Evolutionary conservation across 1,140 invertebrate genomes (phyloP).

Genomic region (Philopotamus ludificatus): DNA sequence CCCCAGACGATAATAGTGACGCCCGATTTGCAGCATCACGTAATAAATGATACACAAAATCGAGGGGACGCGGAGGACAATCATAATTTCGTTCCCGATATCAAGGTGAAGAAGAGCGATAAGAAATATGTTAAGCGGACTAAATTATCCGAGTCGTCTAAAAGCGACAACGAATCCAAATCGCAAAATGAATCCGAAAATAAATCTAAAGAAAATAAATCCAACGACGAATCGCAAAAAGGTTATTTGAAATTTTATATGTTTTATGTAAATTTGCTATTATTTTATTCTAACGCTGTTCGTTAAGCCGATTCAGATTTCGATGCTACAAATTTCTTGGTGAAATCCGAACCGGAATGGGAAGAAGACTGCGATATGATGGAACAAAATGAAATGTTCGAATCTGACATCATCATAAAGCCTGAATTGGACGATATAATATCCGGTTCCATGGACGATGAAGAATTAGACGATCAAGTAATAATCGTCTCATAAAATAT

Average conservation of each 20-base stretch:
- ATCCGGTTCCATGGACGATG: constrained; percentile 52
- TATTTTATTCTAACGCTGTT: constrained; percentile 5
- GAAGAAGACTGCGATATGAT: constrained; percentile 56
- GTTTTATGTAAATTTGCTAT: not conserved
- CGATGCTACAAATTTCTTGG: constrained; percentile 48
- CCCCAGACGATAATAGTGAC: constrained; percentile 53
- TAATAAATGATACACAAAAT: constrained; percentile 16
- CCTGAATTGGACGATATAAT: constrained; percentile 52
- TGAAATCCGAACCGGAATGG: constrained; percentile 72
- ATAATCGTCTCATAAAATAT: too few relatives aligned
- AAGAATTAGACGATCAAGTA: constrained; percentile 41
- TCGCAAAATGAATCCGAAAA: constrained; percentile 42
- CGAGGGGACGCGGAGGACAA: constrained; percentile 21
- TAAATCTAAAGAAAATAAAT: constrained; percentile 45
- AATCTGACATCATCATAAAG: constrained; percentile 58
- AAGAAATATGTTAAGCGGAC: constrained; percentile 53
- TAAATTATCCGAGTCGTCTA: constrained; percentile 45
- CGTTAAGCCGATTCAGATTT: constrained; percentile 4
- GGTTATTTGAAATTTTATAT: constrained; percentile 9
- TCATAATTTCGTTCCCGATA: constrained; percentile 23
- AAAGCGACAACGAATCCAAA: constrained; percentile 42
- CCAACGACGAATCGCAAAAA: not conserved
- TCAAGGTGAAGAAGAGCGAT: constrained; percentile 42
- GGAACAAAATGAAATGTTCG: constrained; percentile 50
- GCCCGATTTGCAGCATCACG: constrained; percentile 36